phyloP scores from a whole-genome alignment of 2,888 invertebrate species.

The Ectobius pallidus region DNA sequence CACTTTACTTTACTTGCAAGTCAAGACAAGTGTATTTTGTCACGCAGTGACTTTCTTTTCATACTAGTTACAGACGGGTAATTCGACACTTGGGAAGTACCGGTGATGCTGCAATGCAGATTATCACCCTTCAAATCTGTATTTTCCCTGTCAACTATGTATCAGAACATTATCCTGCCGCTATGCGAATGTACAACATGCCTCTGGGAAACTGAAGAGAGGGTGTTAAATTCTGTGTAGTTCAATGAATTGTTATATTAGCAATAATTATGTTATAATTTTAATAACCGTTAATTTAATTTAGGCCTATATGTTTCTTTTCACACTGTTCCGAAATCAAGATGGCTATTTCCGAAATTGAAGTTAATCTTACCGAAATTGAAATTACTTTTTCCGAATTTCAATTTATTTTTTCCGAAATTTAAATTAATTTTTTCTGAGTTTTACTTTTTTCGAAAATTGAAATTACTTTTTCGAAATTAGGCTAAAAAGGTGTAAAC shows the following conservation, averaged over 20 bases:
- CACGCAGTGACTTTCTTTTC: no score
- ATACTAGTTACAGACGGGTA: no score
- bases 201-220: background rate
- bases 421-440: background rate
- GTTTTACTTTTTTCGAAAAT: background rate
- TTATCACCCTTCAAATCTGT: background rate
- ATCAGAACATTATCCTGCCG: background rate
- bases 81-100: background rate
- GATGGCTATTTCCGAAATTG: no score
- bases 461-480: no score
- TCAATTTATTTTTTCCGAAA: background rate
- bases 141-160: background rate
- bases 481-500: no score
- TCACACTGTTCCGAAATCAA: background rate
- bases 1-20: no score
- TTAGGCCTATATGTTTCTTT: background rate
- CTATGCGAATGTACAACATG: background rate
- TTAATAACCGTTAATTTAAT: background rate
- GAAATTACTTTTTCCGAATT: no score
- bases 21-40: no score
- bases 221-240: background rate
- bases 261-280: background rate
- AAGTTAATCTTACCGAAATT: no score
- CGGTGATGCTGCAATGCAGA: background rate
- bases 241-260: no score